phyloP scores from a whole-genome alignment of 2,113 vertebrate genomes.

The Lasiurus cinereus region DNA sequence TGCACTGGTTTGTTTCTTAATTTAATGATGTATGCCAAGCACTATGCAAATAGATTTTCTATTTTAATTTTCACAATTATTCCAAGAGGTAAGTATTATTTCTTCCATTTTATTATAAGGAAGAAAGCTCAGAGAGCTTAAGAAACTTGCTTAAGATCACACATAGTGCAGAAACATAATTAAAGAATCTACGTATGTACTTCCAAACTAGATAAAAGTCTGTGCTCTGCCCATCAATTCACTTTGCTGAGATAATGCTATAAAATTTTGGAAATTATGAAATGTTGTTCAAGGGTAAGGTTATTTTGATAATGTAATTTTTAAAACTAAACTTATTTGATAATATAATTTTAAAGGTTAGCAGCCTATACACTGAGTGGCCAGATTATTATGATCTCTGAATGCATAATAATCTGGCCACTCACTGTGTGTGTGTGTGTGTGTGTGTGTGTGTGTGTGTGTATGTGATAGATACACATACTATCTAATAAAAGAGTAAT shows the following conservation, averaged over 20 bases:
- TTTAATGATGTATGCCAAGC: background rate
- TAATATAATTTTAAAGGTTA: constrained; percentile 1
- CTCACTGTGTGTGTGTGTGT: no score
- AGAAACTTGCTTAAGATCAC: constrained; percentile 5
- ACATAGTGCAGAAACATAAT: background rate
- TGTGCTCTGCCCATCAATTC: background rate
- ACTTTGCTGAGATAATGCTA: background rate
- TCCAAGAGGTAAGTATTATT: constrained; percentile 36
- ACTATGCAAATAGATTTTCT: background rate
- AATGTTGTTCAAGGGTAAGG: constrained; percentile 36
- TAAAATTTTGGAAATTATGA: constrained; percentile 5
- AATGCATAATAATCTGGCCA: no score
- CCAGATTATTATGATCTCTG: no score
- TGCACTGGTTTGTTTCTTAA: constrained; percentile 10
- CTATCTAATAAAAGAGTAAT: no score
- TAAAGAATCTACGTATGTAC: background rate
- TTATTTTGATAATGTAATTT: constrained; percentile 18
- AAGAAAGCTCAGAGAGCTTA: constrained; percentile 14
- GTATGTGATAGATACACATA: no score
- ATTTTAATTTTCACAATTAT: constrained; percentile 34
- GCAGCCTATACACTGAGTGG: background rate
- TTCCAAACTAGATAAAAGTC: background rate
- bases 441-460: no score
- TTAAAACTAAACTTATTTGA: constrained; percentile 10
- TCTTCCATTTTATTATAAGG: constrained; percentile 1